Evolutionary conservation across 2,797 vertebrate species (phyloP).

Genomic region (Numenius phaeopus): DNA sequence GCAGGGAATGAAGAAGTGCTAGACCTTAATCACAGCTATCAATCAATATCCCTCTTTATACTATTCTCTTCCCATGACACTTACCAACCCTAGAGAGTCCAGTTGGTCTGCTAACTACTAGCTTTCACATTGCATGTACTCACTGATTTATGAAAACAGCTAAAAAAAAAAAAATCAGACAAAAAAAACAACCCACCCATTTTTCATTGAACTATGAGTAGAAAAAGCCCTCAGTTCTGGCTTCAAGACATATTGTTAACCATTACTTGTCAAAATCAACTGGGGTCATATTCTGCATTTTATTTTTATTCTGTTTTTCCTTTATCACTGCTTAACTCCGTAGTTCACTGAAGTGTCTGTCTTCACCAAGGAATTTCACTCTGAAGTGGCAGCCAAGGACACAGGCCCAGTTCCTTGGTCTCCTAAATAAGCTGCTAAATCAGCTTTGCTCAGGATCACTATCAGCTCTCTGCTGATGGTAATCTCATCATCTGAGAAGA

Average conservation of each 20-base stretch:
- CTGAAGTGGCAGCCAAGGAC: not conserved
- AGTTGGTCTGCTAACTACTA: not conserved
- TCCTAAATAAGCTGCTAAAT: not conserved
- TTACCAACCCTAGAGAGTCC: not conserved
- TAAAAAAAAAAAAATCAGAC: not conserved
- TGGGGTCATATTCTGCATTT: not conserved
- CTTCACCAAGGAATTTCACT: not conserved
- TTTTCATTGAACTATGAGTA: not conserved
- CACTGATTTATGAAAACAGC: not conserved
- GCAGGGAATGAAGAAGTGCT: not conserved
- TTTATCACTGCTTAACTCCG: not conserved
- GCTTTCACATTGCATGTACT: not conserved
- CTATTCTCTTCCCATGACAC: not conserved
- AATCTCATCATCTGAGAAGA: not conserved
- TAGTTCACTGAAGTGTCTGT: not conserved
- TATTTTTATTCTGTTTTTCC: not conserved
- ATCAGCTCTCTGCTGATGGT: not conserved
- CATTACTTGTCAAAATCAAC: not conserved
- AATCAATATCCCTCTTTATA: not conserved
- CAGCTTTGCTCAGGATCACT: not conserved
- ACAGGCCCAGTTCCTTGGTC: not conserved
- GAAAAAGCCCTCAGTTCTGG: not conserved
- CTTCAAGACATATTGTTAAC: not conserved
- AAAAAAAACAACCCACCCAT: not conserved
- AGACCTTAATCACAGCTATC: not conserved